These are phyloP conservation scores for Sebastes trivittatus DNA, from an alignment of 2,797 vertebrate genomes.

Conservation along the genomic window DNA sequence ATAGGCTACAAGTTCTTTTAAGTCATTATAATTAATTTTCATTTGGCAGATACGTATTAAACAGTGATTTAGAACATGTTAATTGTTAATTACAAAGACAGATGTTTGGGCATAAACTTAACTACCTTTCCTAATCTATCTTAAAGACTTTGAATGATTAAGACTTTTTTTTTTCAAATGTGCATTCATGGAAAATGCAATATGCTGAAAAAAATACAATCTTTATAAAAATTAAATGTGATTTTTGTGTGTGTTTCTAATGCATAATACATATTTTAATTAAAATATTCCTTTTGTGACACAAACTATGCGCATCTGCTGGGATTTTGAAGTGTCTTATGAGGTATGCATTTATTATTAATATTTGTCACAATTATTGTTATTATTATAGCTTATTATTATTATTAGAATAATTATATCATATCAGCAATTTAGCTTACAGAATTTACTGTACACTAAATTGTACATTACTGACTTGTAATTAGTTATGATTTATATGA, in stretches of 20 bases:
- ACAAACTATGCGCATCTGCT: not conserved
- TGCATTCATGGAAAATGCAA: not conserved
- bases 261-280: not conserved
- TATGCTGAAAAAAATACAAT: not conserved
- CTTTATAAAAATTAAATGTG: not conserved
- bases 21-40: not conserved
- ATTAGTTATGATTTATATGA: not conserved
- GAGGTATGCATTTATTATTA: not conserved
- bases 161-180: no score
- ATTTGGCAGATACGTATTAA: not conserved
- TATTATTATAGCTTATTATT: not conserved
- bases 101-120: not conserved
- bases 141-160: no score
- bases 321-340: not conserved
- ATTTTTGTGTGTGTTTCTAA: not conserved
- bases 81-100: not conserved
- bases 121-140: no score
- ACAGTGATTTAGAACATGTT: not conserved
- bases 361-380: not conserved
- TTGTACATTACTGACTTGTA: not conserved
- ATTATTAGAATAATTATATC: not conserved
- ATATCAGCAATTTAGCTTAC: not conserved
- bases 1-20: not conserved
- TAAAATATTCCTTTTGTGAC: not conserved
- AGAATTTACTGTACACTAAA: not conserved